Conservation (phyloP, 2,797 vertebrate species). For the Chloroceryle inda region DNA sequence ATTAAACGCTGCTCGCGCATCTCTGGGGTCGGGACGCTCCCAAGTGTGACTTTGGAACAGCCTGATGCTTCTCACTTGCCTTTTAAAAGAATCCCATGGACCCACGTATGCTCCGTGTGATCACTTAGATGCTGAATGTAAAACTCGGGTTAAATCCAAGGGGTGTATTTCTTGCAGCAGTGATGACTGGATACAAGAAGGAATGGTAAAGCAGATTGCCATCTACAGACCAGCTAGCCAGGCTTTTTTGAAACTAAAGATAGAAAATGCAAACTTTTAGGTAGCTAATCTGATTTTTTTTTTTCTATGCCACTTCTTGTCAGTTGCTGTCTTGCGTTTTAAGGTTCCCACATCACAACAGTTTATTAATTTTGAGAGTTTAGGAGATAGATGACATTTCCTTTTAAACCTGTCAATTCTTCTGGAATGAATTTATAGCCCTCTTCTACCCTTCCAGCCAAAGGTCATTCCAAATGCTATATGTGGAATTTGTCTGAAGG, state of each 20-base stretch:
- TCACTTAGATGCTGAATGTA: neutral
- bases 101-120: neutral
- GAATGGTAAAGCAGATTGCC: neutral
- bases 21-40: neutral
- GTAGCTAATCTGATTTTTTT: neutral
- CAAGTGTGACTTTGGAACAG: neutral
- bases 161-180: neutral
- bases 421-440: conserved; percentile 92
- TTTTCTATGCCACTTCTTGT: neutral
- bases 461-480: conserved; percentile 99
- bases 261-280: neutral
- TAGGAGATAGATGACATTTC: conserved; percentile 60
- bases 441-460: conserved; percentile 99
- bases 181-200: neutral
- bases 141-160: neutral
- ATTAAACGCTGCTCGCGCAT: neutral
- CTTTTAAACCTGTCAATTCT: conserved; percentile 79
- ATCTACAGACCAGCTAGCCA: neutral
- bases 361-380: conserved; percentile 42
- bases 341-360: neutral
- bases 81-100: neutral
- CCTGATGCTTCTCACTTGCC: neutral
- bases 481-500: conserved; percentile 99
- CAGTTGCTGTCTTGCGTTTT: neutral
- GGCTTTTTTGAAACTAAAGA: neutral